phyloP scores from a whole-genome alignment of 2,888 invertebrate genomes.

The Odontothrips loti region DNA sequence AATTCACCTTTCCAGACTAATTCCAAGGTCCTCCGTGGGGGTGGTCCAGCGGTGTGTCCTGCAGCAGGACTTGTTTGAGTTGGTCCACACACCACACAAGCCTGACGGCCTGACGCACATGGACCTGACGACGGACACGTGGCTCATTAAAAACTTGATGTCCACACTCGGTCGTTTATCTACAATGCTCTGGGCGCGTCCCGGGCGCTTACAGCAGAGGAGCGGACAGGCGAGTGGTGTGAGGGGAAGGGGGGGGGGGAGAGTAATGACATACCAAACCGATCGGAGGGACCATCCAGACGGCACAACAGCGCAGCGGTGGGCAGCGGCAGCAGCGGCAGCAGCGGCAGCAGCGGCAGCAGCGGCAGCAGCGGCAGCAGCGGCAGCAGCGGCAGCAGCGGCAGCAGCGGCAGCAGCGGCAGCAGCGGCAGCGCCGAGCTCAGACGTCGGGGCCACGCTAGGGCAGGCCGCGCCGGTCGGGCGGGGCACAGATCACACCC shows the following conservation, averaged over 20 bases:
- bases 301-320: neutral
- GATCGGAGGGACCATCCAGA: neutral
- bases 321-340: neutral
- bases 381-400: neutral
- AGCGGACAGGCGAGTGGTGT: neutral
- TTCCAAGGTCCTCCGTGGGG: no score
- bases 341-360: neutral
- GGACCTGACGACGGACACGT: neutral
- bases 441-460: no score
- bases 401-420: neutral
- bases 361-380: no score
- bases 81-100: neutral
- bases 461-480: no score
- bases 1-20: neutral
- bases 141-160: conserved; percentile 20
- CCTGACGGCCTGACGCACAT: neutral
- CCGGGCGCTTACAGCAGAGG: neutral
- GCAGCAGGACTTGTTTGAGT: no score
- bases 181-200: neutral
- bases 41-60: no score
- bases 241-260: neutral
- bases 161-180: conserved; percentile 8
- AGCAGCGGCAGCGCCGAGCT: no score
- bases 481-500: conserved; percentile 15
- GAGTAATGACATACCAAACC: neutral